These are phyloP conservation scores for Monomorium pharaonis DNA, from an alignment of 1,140 invertebrate species.

Conservation along the genomic window DNA sequence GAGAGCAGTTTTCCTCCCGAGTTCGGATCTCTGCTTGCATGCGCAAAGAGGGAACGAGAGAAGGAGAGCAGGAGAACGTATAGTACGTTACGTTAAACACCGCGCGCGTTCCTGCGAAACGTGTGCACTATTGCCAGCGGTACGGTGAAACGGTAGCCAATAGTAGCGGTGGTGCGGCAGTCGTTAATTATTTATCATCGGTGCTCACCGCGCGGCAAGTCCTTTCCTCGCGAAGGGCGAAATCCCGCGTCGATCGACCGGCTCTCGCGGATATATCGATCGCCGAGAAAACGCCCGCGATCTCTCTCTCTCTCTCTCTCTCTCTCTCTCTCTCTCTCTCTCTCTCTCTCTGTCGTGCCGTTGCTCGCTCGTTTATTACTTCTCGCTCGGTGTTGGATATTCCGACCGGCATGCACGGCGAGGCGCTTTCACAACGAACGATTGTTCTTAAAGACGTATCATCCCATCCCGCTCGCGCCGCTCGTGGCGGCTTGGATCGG, in stretches of 20 bases:
- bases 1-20: neutral
- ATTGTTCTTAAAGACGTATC: constrained; percentile 77
- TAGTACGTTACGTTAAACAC: neutral
- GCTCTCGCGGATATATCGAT: constrained; percentile 16
- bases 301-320: constrained; percentile 48
- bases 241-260: constrained; percentile 8
- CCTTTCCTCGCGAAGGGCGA: neutral
- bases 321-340: constrained; percentile 24
- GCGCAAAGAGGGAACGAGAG: neutral
- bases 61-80: neutral
- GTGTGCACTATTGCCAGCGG: neutral
- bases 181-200: constrained; percentile 9
- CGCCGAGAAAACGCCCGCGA: constrained; percentile 45
- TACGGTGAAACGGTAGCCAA: neutral
- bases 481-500: neutral
- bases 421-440: constrained; percentile 78
- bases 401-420: constrained; percentile 43
- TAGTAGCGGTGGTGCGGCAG: neutral
- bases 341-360: constrained; percentile 9
- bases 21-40: neutral
- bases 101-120: neutral
- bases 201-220: neutral
- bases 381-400: constrained; percentile 60
- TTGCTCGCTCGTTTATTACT: constrained; percentile 56
- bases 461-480: constrained; percentile 62